A percentile compares a stretch with the other conserved stretches of the same genome.
Evolutionary conservation across 2,797 vertebrate species (phyloP).

Genomic region (Capromys pilorides): DNA sequence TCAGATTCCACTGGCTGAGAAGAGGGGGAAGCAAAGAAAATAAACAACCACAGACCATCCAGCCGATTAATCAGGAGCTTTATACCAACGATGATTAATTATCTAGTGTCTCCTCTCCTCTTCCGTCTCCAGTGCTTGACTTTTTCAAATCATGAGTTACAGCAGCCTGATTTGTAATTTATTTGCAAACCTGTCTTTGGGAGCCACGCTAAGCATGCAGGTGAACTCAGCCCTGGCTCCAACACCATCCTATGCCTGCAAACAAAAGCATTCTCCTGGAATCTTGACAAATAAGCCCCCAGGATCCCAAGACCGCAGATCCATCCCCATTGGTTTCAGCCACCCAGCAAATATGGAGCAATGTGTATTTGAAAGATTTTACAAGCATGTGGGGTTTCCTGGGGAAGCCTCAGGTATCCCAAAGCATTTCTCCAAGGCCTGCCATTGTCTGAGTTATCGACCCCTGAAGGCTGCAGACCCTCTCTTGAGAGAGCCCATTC

Average conservation of each 20-base stretch:
- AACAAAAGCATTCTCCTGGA: background rate
- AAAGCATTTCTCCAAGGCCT: background rate
- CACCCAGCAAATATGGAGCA: background rate
- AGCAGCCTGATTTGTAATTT: conserved; percentile 35
- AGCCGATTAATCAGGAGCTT: conserved; percentile 46
- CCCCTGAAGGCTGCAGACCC: background rate
- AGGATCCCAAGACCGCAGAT: background rate
- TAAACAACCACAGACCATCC: conserved; percentile 15
- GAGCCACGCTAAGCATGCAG: background rate
- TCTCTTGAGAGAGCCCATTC: background rate
- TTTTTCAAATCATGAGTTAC: conserved; percentile 49
- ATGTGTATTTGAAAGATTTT: background rate
- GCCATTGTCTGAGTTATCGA: background rate
- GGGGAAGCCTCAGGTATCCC: background rate
- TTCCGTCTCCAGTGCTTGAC: background rate
- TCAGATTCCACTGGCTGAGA: conserved; percentile 45
- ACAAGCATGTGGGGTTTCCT: background rate
- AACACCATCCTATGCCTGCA: background rate
- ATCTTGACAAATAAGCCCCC: conserved; percentile 29
- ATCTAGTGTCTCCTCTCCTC: background rate
- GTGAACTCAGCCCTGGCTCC: background rate
- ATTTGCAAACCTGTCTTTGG: background rate
- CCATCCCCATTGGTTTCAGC: background rate
- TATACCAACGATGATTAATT: conserved; percentile 56
- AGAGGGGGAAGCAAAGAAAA: conserved; percentile 32